Evolutionary conservation across 2,113 vertebrate genomes (phyloP).

Genomic region (Mormoops blainvillei): DNA sequence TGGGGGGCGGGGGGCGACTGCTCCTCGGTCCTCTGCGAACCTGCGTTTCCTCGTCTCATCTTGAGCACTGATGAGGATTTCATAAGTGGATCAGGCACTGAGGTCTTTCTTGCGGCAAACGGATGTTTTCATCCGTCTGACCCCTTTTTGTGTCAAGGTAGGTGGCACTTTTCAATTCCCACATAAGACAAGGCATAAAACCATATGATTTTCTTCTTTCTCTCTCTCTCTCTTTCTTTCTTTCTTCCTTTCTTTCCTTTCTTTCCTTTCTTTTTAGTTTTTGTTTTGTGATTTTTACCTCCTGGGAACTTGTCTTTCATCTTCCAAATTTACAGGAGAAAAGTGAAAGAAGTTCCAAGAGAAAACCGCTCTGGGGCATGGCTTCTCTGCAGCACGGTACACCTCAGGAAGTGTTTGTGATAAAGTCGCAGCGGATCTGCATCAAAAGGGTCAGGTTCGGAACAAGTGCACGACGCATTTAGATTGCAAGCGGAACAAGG

Average conservation of each 20-base stretch:
- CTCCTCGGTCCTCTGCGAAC: background rate
- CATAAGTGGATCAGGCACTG: background rate
- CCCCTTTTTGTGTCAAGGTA: background rate
- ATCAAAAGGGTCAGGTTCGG: background rate
- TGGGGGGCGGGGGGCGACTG: background rate
- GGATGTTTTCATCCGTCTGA: background rate
- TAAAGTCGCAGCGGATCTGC: background rate
- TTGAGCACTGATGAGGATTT: background rate
- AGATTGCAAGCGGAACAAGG: background rate
- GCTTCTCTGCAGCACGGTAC: background rate
- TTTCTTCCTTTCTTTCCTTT: too few species aligned
- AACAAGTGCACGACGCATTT: background rate
- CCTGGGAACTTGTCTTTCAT: constrained; percentile 41
- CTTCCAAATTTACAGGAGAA: constrained; percentile 37
- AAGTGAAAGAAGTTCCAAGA: constrained; percentile 12
- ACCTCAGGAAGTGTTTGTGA: background rate
- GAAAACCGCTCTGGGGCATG: background rate
- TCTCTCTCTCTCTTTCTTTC: background rate
- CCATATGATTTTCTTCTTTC: background rate
- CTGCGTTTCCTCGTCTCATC: background rate
- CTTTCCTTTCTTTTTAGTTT: background rate
- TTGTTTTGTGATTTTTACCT: constrained; percentile 30
- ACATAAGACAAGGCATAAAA: background rate
- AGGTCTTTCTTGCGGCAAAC: background rate
- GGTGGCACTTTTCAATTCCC: background rate